Evolutionary conservation across 1,140 invertebrate species (phyloP).

Genomic region (Papilio machaon): DNA sequence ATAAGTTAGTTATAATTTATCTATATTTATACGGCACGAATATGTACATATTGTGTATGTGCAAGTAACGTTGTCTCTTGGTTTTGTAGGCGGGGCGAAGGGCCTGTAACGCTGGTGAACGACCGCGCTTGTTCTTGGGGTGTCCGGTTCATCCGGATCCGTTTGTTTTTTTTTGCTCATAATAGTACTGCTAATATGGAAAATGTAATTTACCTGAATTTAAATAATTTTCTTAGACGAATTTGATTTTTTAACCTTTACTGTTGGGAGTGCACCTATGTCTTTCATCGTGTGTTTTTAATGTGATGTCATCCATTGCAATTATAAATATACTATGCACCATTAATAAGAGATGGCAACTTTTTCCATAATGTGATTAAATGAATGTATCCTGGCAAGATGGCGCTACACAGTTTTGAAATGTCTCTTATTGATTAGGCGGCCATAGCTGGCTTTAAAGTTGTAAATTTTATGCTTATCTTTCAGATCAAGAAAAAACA

Average conservation of each 20-base stretch:
- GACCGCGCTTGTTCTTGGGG: slow-evolving; percentile 50
- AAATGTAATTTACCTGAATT: background rate
- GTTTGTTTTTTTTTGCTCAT: slow-evolving; percentile 44
- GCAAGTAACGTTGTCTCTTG: background rate
- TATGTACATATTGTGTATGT: background rate
- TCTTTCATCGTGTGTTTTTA: background rate
- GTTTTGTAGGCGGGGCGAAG: slow-evolving; percentile 54
- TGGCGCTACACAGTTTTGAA: background rate
- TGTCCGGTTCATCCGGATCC: slow-evolving; percentile 48
- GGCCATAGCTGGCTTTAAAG: background rate
- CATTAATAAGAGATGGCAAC: too few relatives aligned
- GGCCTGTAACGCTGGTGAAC: slow-evolving; percentile 57
- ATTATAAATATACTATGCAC: too few relatives aligned
- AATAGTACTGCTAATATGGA: slow-evolving; percentile 40
- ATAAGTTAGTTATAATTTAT: too few relatives aligned
- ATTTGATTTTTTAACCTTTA: too few relatives aligned
- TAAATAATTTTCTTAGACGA: too few relatives aligned
- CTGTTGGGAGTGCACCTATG: background rate
- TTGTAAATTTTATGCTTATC: background rate
- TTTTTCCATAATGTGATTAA: too few relatives aligned
- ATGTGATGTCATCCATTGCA: background rate
- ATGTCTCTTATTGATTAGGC: background rate
- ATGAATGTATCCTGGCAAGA: background rate
- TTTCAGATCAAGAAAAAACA: too few relatives aligned
- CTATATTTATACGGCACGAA: too few relatives aligned